Conservation (phyloP, 2,797 vertebrate genomes). For the Melanotaenia trifasciata region DNA sequence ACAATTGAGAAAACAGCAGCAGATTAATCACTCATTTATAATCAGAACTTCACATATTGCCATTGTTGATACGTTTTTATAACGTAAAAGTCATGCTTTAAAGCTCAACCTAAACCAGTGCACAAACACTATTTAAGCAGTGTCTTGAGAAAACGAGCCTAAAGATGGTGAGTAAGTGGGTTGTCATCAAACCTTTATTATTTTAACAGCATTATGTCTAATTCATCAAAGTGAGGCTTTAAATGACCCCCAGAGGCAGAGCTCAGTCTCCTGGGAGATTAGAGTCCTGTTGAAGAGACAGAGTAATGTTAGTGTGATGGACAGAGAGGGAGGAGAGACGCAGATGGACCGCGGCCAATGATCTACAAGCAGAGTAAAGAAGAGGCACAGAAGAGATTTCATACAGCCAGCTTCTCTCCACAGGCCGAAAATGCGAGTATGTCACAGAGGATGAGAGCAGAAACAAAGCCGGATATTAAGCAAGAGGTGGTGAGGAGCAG, state of each 20-base stretch:
- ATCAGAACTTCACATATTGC: too few relatives aligned
- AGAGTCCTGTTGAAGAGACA: slow-evolving; percentile 39
- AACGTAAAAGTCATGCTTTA: not conserved
- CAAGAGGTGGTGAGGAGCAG: slow-evolving; percentile 36
- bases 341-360: slow-evolving; percentile 61
- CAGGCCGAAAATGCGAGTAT: slow-evolving; percentile 20
- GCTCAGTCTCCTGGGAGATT: slow-evolving; percentile 21
- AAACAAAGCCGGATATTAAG: slow-evolving; percentile 42
- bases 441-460: slow-evolving; percentile 38
- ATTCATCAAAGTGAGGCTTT: slow-evolving; percentile 11
- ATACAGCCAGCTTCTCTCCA: slow-evolving; percentile 26
- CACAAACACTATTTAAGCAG: not conserved
- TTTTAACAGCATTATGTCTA: slow-evolving; percentile 11
- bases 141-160: too few relatives aligned
- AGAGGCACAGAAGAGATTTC: slow-evolving; percentile 44
- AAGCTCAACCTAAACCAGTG: not conserved
- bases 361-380: slow-evolving; percentile 54
- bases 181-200: slow-evolving; percentile 35
- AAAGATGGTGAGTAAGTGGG: slow-evolving; percentile 8
- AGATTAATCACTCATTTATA: too few relatives aligned
- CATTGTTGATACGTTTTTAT: too few relatives aligned
- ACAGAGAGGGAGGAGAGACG: slow-evolving; percentile 13
- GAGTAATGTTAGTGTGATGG: slow-evolving; percentile 35
- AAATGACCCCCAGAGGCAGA: slow-evolving; percentile 31
- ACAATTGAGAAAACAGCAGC: too few relatives aligned